Conservation (phyloP, 2,888 invertebrate genomes). For the Diachrysia chrysitis region DNA sequence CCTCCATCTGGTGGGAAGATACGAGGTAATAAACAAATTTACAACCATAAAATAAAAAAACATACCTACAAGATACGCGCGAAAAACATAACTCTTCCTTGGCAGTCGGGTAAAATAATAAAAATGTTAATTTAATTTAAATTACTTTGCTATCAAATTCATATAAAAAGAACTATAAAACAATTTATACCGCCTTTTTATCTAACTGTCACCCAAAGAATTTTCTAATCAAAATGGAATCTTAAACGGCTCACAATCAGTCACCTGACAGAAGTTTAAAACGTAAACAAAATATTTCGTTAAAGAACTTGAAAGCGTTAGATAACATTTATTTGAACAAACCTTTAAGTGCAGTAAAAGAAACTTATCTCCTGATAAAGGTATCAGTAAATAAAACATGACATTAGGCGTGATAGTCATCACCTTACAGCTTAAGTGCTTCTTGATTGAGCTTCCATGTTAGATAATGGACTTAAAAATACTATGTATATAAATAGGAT, state of each 20-base stretch:
- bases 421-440: slow-evolving; percentile 53
- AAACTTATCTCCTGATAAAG: slow-evolving; percentile 58
- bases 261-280: slow-evolving; percentile 30
- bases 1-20: no score
- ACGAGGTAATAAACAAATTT: no score
- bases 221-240: slow-evolving; percentile 34
- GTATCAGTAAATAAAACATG: slow-evolving; percentile 58
- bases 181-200: no score
- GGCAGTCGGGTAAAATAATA: no score
- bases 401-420: slow-evolving; percentile 44
- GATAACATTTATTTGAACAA: slow-evolving; percentile 46
- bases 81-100: no score
- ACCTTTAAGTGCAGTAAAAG: slow-evolving; percentile 52
- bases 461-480: slow-evolving; percentile 46
- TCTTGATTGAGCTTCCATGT: slow-evolving; percentile 58
- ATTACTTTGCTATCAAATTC: no score
- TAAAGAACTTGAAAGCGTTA: slow-evolving; percentile 34
- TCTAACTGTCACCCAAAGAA: not conserved
- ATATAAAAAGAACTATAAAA: no score
- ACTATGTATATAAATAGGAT: slow-evolving; percentile 22
- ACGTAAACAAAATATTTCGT: slow-evolving; percentile 23
- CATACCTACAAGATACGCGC: no score
- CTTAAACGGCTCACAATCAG: slow-evolving; percentile 36
- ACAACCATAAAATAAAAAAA: no score
- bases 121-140: no score